Evolutionary conservation across 2,888 invertebrate genomes (phyloP).

Genomic region (Colletes collaris): DNA sequence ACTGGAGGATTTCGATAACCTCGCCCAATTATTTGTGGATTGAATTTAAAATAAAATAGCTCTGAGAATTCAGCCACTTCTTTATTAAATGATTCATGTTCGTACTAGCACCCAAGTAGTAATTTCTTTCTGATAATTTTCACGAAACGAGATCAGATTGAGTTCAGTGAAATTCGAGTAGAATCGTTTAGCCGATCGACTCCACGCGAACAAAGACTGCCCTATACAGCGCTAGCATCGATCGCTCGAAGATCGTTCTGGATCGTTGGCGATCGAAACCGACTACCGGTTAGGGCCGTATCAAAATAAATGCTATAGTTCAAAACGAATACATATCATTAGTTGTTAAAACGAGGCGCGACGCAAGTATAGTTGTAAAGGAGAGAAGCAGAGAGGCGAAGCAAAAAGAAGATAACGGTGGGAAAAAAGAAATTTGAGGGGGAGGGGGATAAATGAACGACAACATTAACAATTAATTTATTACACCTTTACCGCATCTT

Average conservation of each 20-base stretch:
- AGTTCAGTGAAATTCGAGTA: slow-evolving; percentile 34
- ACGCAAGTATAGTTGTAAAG: slow-evolving; percentile 52
- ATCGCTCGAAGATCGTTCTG: slow-evolving; percentile 36
- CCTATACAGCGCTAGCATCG: slow-evolving; percentile 10
- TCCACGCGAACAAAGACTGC: slow-evolving; percentile 34
- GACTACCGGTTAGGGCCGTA: slow-evolving; percentile 63
- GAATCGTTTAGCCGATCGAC: neutral
- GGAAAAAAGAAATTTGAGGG: neutral
- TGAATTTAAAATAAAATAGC: too few species aligned
- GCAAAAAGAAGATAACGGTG: neutral
- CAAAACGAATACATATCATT: slow-evolving; percentile 79
- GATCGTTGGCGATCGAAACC: slow-evolving; percentile 36
- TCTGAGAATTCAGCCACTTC: too few species aligned
- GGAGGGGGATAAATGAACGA: slow-evolving; percentile 30
- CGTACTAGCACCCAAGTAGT: too few species aligned
- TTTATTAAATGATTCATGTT: too few species aligned
- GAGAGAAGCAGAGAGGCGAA: neutral
- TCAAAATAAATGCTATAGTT: slow-evolving; percentile 76
- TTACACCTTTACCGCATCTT: slow-evolving; percentile 73
- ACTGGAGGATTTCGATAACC: too few species aligned
- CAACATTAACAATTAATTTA: slow-evolving; percentile 73
- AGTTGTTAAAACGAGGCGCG: slow-evolving; percentile 64
- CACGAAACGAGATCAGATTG: too few species aligned
- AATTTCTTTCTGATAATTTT: too few species aligned
- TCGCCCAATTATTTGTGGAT: too few species aligned